phyloP scores from a whole-genome alignment of 2,888 invertebrate genomes.

The Catocala nupta region DNA sequence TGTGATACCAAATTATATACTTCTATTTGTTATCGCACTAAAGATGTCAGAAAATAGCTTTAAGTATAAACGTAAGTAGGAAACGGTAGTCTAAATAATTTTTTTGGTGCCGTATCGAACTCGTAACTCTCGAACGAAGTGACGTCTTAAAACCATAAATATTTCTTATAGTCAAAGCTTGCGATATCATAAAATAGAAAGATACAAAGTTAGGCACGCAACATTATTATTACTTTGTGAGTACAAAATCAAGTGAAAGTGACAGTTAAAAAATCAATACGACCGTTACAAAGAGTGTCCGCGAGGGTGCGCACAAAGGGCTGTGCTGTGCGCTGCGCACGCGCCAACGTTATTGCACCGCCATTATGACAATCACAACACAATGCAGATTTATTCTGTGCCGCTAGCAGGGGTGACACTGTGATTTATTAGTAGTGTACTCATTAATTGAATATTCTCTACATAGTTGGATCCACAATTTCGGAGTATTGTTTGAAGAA shows the following conservation, averaged over 20 bases:
- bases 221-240: constrained; percentile 28
- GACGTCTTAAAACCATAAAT: no score
- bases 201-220: background rate
- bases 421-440: constrained; percentile 53
- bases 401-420: constrained; percentile 65
- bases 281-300: constrained; percentile 79
- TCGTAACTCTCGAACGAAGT: no score
- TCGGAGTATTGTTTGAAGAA: constrained; percentile 18
- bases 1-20: no score
- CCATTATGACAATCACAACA: constrained; percentile 70
- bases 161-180: no score
- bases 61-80: no score
- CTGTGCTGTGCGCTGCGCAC: constrained; percentile 69
- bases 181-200: background rate
- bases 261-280: constrained; percentile 87
- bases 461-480: constrained; percentile 22
- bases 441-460: constrained; percentile 42
- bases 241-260: constrained; percentile 57
- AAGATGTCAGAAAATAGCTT: no score
- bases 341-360: constrained; percentile 69
- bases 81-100: no score
- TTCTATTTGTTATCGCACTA: background rate
- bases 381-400: constrained; percentile 66
- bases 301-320: constrained; percentile 81
- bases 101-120: no score